Evolutionary conservation across 2,113 vertebrate species (phyloP).

Genomic region (Balaeniceps rex): DNA sequence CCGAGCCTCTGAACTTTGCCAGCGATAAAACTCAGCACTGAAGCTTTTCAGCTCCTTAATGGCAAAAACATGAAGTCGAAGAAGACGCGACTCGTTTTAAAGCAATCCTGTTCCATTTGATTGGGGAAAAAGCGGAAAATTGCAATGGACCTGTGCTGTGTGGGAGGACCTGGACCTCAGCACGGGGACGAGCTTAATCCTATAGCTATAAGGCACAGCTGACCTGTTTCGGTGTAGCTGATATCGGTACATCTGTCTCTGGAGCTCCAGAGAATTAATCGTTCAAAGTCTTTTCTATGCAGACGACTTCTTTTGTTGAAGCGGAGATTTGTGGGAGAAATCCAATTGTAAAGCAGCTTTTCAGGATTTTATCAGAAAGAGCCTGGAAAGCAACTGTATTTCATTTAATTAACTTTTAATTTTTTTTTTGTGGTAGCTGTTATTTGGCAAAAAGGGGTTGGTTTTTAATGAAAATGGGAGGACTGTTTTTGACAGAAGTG

Average conservation of each 20-base stretch:
- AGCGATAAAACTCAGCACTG: neutral
- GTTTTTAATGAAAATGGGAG: neutral
- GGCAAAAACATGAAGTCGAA: neutral
- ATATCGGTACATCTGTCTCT: neutral
- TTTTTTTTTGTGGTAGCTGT: neutral
- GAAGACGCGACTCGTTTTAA: accelerated
- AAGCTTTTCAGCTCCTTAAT: neutral
- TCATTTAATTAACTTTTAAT: neutral
- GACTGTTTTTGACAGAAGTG: neutral
- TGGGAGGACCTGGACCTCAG: neutral
- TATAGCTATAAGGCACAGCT: neutral
- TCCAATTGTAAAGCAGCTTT: neutral
- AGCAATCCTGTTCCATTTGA: neutral
- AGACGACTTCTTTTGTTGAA: neutral
- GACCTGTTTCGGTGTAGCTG: neutral
- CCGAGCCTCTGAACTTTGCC: neutral
- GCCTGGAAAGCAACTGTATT: neutral
- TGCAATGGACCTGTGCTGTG: neutral
- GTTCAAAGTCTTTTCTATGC: neutral
- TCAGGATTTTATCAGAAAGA: neutral
- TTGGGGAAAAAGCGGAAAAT: neutral
- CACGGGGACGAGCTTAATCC: neutral
- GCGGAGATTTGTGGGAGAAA: neutral
- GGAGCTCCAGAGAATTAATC: neutral
- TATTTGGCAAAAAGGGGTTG: neutral